Evolutionary conservation across 2,113 vertebrate genomes (phyloP).

Genomic region (Xenus cinereus): DNA sequence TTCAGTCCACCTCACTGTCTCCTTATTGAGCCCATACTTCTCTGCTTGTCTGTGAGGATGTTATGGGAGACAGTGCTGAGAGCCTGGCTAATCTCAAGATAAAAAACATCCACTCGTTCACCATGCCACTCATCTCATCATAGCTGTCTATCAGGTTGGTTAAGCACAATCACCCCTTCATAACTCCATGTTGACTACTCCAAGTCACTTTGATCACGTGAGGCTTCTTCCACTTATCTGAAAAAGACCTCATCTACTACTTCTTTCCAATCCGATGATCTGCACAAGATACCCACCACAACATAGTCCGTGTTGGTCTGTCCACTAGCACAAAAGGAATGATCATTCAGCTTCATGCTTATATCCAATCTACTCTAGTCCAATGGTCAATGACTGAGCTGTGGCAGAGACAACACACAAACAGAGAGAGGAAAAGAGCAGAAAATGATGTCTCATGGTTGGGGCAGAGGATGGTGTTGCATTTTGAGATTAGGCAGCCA

Average conservation of each 20-base stretch:
- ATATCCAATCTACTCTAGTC: not conserved
- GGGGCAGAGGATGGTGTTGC: not conserved
- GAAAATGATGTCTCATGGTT: not conserved
- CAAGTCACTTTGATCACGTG: not conserved
- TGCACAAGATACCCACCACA: not conserved
- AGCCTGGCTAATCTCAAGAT: not conserved
- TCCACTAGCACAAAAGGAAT: not conserved
- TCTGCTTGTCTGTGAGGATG: not conserved
- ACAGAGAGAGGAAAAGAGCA: not conserved
- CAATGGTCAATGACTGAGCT: not conserved
- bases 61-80: not conserved
- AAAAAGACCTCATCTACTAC: not conserved
- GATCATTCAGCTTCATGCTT: not conserved
- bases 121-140: not conserved
- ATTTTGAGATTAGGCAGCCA: not conserved
- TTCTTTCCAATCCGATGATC: not conserved
- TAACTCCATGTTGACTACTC: not conserved
- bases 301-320: not conserved
- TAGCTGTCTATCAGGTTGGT: not conserved
- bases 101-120: not conserved
- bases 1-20: not conserved
- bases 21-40: not conserved
- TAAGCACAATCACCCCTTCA: not conserved
- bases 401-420: not conserved
- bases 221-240: not conserved